Evolutionary conservation across 2,888 invertebrate species (phyloP), one percentile per base, ranked within the genome.

Genomic region (Blomia tropicalis): DNA sequence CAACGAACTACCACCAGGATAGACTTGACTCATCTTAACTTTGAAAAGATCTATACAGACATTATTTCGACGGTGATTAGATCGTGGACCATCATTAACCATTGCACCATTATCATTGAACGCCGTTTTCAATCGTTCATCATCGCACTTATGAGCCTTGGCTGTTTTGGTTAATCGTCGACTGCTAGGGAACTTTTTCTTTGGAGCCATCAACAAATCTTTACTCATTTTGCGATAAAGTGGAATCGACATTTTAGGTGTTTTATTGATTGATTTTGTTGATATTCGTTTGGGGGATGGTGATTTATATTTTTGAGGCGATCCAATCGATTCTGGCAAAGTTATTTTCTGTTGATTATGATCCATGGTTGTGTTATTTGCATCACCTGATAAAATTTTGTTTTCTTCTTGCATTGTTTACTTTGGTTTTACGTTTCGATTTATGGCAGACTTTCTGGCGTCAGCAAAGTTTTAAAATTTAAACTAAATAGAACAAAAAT

Each of bases 121-220:
- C 7, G 36, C 36, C 7, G 36, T 36, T 7, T 11, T 36, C 7
- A 36, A 36, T 17, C 7, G 36, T 36, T 36, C 36, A 36, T 36
- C 17, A 11, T 36, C 36, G 7, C 7, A 11, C 7, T 36, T 36
- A 11, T 7, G 7, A 19, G 27, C 22, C 23, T 47, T 47, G 51
- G 51, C 23, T 14, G 22, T 47, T 14, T 22, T 47, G n/a, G 41
- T 17, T 25, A 25, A 27, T 22, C 51, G 51, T 47, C 51, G 51
- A 7, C 7, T 22, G 7, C 7, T 47, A 11, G 22, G 22, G 14
- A 47, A 22, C 22, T 22, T 47, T n/a, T 47, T 47, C 22, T 47
- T 47, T 22, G 51, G 51, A 11, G 51, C 51, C 51, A 47, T 47
- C 51, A 47, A 19, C 51, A 47, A n/a, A 11, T 47, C 51, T 7